Conservation (phyloP, 2,113 vertebrate species). For the Ageneiosus marmoratus region DNA sequence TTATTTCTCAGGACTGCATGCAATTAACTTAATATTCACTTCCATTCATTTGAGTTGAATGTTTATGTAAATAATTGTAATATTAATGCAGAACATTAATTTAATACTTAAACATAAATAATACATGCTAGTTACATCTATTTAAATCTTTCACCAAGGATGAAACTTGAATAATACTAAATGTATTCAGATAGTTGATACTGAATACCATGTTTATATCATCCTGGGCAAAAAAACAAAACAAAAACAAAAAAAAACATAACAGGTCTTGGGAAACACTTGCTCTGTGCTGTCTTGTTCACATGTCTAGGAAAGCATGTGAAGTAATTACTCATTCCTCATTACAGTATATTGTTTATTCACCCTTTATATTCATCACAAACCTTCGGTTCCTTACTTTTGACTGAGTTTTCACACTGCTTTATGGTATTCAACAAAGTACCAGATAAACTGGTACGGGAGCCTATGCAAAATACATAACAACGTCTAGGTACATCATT, state of each 20-base stretch:
- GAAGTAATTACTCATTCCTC: background rate
- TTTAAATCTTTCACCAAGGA: background rate
- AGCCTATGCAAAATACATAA: no score
- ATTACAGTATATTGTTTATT: background rate
- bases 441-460: no score
- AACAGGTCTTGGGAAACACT: background rate
- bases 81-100: background rate
- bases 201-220: background rate
- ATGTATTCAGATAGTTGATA: background rate
- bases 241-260: no score
- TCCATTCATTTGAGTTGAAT: background rate
- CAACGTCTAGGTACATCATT: no score
- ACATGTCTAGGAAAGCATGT: background rate
- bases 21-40: background rate
- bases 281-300: background rate
- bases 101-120: no score
- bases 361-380: background rate
- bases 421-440: no score
- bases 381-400: background rate
- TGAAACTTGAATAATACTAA: background rate
- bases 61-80: background rate
- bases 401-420: background rate
- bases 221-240: no score
- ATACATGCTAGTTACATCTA: background rate
- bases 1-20: no score